Evolutionary conservation across 2,888 invertebrate genomes (phyloP), one percentile per base, ranked within the genome.

Genomic region (Zele albiditarsus): DNA sequence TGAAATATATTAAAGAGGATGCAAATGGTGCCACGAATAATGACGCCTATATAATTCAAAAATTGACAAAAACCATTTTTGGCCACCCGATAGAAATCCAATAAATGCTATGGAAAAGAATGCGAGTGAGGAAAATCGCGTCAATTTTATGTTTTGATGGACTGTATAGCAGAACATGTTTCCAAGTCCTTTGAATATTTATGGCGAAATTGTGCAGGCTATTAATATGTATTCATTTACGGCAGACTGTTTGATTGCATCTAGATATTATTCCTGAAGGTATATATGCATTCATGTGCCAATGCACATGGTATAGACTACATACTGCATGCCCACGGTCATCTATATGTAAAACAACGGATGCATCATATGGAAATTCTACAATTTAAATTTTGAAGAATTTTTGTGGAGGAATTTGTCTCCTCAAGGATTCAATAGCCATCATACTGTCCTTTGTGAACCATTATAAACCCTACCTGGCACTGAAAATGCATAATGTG

Each of bases 261-360:
- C 68, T 60, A 25, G 27, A 68, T 46, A 53, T 53, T 67, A 60
- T 49, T 28, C 28, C 8, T 42, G 16, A 60, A 20, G 31, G 12
- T 27, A 57, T 53, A 46, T 46, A 53, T 20, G 46, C n/a, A 46
- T 46, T 5, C 8, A n/a, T 53, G 8, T 60, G 28, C 5, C 28
- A 25, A 46, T 62, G 49, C 38, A 57, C 23, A 27, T 42, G 58
- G 14, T 46, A 28, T 25, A 25, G 49, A 33, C 28, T 69, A 20
- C 58, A 46, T 46, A 71, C 62, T 57, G 25, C 66, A 38, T 58
- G 53, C 58, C 71, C 33, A 62, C 53, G 74, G 74, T 79, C 73
- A 80, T 80, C 75, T 78, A 77, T 78, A 80, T 80, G 80, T 75
- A 76, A 68, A 80, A 78, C 70, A 68, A 77, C 73, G n/a, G 28